These are phyloP conservation scores for Cryptosula pallasiana DNA, from an alignment of 2,888 invertebrate genomes.

Conservation along the genomic window DNA sequence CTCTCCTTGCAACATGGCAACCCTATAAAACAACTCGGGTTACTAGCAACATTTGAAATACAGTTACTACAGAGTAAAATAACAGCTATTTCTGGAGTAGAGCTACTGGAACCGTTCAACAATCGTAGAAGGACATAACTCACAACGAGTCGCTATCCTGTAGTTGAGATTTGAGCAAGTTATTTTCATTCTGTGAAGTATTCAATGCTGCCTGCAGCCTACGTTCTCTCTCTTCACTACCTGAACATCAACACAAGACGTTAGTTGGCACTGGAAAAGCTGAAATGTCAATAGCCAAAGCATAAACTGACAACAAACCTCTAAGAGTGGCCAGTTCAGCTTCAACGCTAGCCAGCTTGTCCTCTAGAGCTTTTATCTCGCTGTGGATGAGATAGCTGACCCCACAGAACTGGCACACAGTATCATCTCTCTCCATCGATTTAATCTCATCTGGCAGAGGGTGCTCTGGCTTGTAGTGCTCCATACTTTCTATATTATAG, in stretches of 20 bases:
- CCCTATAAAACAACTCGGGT: slow-evolving; percentile 25
- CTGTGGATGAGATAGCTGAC: slow-evolving; percentile 54
- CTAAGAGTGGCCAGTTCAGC: slow-evolving; percentile 32
- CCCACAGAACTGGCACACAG: slow-evolving; percentile 52
- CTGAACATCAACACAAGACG: slow-evolving; percentile 27
- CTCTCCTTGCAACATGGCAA: slow-evolving; percentile 23
- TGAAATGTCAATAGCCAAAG: too few relatives aligned
- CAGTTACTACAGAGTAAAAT: too few relatives aligned
- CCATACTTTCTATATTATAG: slow-evolving; percentile 3
- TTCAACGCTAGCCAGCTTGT: slow-evolving; percentile 39
- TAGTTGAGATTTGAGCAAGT: slow-evolving; percentile 34
- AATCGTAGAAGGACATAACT: too few relatives aligned
- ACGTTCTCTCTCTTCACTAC: slow-evolving; percentile 37
- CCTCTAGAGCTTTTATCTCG: slow-evolving; percentile 52
- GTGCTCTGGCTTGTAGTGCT: slow-evolving; percentile 36
- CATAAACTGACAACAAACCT: not conserved
- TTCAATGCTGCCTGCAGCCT: slow-evolving; percentile 34
- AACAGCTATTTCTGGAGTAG: too few relatives aligned
- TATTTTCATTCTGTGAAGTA: slow-evolving; percentile 31
- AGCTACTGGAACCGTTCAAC: too few relatives aligned
- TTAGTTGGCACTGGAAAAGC: too few relatives aligned
- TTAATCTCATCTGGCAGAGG: slow-evolving; percentile 50
- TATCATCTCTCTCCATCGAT: slow-evolving; percentile 48
- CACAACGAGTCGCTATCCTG: slow-evolving; percentile 36
- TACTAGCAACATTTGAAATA: too few relatives aligned